phyloP scores from a whole-genome alignment of 2,113 vertebrate genomes.

The Pithys albifrons region DNA sequence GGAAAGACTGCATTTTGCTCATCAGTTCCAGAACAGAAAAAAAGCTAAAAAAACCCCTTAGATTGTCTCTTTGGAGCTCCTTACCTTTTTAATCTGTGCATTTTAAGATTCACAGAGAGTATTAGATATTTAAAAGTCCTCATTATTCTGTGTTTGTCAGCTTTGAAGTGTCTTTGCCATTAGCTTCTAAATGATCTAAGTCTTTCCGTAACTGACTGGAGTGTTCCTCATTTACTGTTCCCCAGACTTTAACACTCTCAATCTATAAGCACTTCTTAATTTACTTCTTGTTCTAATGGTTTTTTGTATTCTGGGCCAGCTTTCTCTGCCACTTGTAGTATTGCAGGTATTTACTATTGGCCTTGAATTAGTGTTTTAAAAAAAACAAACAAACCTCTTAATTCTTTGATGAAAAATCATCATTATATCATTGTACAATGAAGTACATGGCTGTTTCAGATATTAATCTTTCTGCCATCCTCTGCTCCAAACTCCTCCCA shows the following conservation, averaged over 20 bases:
- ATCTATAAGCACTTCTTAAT: conserved; percentile 12
- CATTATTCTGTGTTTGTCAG: conserved; percentile 26
- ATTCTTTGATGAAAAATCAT: background rate
- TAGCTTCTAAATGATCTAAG: conserved; percentile 43
- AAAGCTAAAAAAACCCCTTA: background rate
- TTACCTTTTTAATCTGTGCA: background rate
- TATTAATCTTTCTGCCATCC: background rate
- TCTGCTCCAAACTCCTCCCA: background rate
- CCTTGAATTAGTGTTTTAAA: background rate
- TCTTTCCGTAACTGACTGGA: conserved; percentile 20
- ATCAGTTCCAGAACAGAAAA: background rate
- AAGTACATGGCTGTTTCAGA: background rate
- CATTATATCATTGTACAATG: background rate
- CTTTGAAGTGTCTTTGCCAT: conserved; percentile 36
- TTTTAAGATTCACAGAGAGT: conserved; percentile 18
- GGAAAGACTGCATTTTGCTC: background rate
- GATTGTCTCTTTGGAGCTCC: background rate
- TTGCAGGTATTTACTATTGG: background rate
- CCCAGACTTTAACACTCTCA: background rate
- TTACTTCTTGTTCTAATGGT: background rate
- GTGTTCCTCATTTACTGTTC: conserved; percentile 19
- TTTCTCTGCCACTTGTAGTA: background rate
- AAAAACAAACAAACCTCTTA: background rate
- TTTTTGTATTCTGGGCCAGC: background rate
- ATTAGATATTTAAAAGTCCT: conserved; percentile 22